Conservation (phyloP, 2,113 vertebrate species). For the Tinamus guttatus region DNA sequence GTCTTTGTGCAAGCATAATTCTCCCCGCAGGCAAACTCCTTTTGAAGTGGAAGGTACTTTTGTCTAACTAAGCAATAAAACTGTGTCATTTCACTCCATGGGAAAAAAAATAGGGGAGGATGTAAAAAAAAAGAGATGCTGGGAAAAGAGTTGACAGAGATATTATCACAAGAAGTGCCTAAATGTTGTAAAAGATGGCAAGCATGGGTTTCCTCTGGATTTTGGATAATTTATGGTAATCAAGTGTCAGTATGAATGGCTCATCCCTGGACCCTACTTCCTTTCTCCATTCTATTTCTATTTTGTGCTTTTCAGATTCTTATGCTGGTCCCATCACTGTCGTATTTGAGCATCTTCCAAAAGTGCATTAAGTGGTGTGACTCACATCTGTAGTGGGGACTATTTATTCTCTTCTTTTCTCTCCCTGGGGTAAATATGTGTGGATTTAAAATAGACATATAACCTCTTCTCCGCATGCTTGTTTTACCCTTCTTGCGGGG, state of each 20-base stretch:
- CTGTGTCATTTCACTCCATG: slow-evolving; percentile 44
- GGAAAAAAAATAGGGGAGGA: slow-evolving; percentile 11
- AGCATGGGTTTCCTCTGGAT: not conserved
- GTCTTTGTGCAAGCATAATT: slow-evolving; percentile 56
- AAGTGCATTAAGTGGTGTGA: slow-evolving; percentile 67
- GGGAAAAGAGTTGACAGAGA: slow-evolving; percentile 17
- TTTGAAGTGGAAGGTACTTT: slow-evolving; percentile 68
- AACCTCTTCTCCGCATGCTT: slow-evolving; percentile 15
- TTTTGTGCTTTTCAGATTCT: slow-evolving; percentile 38
- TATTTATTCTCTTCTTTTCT: slow-evolving; percentile 58
- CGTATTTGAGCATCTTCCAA: slow-evolving; percentile 59
- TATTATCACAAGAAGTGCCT: not conserved
- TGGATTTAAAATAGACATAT: slow-evolving; percentile 58
- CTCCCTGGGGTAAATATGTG: slow-evolving; percentile 63
- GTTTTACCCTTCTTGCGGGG: slow-evolving; percentile 28
- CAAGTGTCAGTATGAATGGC: slow-evolving; percentile 48
- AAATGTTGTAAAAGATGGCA: not conserved
- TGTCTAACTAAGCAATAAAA: slow-evolving; percentile 64
- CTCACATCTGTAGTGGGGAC: slow-evolving; percentile 61
- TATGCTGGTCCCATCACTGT: slow-evolving; percentile 24
- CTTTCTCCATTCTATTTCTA: slow-evolving; percentile 32
- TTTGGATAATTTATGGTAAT: slow-evolving; percentile 1
- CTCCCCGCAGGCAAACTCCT: slow-evolving; percentile 59
- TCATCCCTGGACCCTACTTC: slow-evolving; percentile 10
- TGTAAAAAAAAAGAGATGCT: not conserved